phyloP scores from a whole-genome alignment of 2,113 vertebrate species.

The Eptesicus fuscus region DNA sequence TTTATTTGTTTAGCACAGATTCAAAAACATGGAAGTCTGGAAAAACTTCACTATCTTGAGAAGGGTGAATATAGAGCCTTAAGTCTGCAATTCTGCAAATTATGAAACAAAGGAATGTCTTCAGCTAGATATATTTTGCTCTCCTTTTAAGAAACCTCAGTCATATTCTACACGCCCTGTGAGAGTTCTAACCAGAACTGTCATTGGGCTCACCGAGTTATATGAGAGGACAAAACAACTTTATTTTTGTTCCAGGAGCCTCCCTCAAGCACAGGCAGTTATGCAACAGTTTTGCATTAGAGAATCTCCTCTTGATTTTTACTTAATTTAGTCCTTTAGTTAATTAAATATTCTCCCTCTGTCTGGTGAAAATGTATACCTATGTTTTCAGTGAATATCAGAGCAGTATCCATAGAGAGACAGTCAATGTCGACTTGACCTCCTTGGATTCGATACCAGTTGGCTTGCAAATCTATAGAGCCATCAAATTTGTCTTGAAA shows the following conservation, averaged over 20 bases:
- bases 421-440: conserved; percentile 96
- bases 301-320: conserved; percentile 14
- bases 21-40: background rate
- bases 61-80: background rate
- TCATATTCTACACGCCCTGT: background rate
- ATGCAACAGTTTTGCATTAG: background rate
- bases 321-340: conserved; percentile 42
- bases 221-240: background rate
- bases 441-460: conserved; percentile 97
- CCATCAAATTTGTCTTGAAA: conserved; percentile 98
- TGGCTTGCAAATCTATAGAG: conserved; percentile 90
- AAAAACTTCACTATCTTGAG: background rate
- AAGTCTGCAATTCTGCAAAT: background rate
- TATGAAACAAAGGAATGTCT: background rate
- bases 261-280: background rate
- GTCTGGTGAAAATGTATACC: conserved; percentile 76
- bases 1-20: background rate
- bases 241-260: too few species aligned
- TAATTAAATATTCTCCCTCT: conserved; percentile 37
- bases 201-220: background rate
- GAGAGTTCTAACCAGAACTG: background rate
- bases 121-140: background rate
- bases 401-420: conserved; percentile 93
- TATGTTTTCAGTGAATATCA: conserved; percentile 92
- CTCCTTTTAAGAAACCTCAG: background rate